These are phyloP conservation scores for Odocoileus hemionus DNA, from an alignment of 2,113 vertebrate genomes.

Conservation along the genomic window DNA sequence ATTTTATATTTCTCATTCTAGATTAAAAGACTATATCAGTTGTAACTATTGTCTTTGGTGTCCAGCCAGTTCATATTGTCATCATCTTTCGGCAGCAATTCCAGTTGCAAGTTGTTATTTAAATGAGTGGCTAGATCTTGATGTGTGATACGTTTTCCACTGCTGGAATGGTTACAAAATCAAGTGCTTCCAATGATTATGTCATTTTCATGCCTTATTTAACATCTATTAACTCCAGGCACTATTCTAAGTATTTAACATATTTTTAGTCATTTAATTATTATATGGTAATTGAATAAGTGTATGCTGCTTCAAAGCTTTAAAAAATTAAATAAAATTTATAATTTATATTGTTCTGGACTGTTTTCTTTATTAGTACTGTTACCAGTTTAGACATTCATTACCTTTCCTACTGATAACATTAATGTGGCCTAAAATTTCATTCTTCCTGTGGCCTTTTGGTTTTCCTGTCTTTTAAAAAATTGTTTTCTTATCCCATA, in stretches of 20 bases:
- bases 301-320: not conserved
- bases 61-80: not conserved
- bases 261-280: not conserved
- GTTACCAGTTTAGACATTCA: not conserved
- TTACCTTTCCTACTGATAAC: not conserved
- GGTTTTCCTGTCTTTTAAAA: not conserved
- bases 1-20: not conserved
- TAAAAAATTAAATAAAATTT: not conserved
- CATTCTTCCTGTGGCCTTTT: not conserved
- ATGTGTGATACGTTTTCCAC: not conserved
- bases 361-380: not conserved
- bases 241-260: not conserved
- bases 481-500: not conserved
- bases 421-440: not conserved
- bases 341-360: not conserved
- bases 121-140: not conserved
- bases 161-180: not conserved
- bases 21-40: not conserved
- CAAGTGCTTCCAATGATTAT: not conserved
- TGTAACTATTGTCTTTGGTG: not conserved
- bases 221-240: not conserved
- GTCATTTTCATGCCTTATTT: not conserved
- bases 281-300: not conserved
- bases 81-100: not conserved
- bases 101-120: not conserved